Conservation (phyloP, 1,140 invertebrate genomes). For the Aphelenchoides besseyi region DNA sequence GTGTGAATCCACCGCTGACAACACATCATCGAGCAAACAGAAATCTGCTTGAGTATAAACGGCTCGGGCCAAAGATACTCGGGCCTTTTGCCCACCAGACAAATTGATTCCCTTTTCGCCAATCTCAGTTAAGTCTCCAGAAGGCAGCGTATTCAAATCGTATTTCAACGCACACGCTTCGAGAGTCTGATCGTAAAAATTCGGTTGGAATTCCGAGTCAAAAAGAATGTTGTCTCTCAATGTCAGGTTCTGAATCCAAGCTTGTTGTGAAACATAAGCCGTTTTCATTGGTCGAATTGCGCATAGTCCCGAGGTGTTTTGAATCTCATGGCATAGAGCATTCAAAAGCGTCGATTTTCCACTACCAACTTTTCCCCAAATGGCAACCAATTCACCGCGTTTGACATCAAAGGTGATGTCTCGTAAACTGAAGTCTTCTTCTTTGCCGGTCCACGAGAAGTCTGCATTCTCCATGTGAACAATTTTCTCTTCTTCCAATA, state of each 20-base stretch:
- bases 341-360: slow-evolving; percentile 42
- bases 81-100: slow-evolving; percentile 31
- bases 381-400: slow-evolving; percentile 23
- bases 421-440: slow-evolving; percentile 39
- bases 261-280: slow-evolving; percentile 27
- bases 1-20: slow-evolving; percentile 67
- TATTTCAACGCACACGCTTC: slow-evolving; percentile 17
- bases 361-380: slow-evolving; percentile 37
- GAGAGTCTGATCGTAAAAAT: not conserved
- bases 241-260: slow-evolving; percentile 29
- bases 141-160: slow-evolving; percentile 45
- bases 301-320: not conserved
- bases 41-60: slow-evolving; percentile 59
- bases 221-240: slow-evolving; percentile 20
- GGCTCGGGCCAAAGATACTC: slow-evolving; percentile 23
- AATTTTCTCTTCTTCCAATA: too few relatives aligned
- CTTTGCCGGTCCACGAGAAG: slow-evolving; percentile 33
- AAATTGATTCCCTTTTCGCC: slow-evolving; percentile 63
- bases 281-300: slow-evolving; percentile 58
- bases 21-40: slow-evolving; percentile 67
- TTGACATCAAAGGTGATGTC: slow-evolving; percentile 33
- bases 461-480: not conserved
- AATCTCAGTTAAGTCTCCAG: slow-evolving; percentile 64
- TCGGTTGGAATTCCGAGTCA: not conserved
- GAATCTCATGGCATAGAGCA: slow-evolving; percentile 20